Conservation (phyloP, 2,888 invertebrate genomes). For the Blomia tropicalis region DNA sequence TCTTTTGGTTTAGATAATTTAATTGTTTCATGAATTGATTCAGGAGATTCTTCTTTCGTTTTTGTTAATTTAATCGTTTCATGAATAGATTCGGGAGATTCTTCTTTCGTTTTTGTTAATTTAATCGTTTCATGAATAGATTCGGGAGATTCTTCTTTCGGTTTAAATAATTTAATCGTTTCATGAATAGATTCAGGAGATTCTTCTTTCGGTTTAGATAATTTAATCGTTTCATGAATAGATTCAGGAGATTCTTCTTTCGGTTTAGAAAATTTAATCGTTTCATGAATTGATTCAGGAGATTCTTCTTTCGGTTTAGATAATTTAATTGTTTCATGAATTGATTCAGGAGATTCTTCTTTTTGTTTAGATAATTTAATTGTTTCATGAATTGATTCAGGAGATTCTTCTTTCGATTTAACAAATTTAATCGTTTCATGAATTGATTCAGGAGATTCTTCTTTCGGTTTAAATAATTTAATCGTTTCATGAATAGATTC, state of each 20-base stretch:
- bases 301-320: background rate
- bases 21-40: background rate
- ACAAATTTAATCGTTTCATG: background rate
- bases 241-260: slow-evolving; percentile 1
- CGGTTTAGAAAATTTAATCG: background rate
- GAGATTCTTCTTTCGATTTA: background rate
- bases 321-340: background rate
- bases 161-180: background rate
- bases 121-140: background rate
- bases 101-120: background rate
- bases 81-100: background rate
- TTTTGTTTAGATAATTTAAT: background rate
- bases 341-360: background rate
- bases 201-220: background rate
- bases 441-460: background rate
- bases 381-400: background rate
- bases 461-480: background rate
- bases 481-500: background rate
- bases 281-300: background rate
- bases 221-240: background rate
- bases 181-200: background rate
- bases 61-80: background rate
- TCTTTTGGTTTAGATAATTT: background rate
- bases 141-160: slow-evolving; percentile 5
- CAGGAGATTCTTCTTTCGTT: background rate